phyloP scores from a whole-genome alignment of 2,797 vertebrate species.

The Pipistrellus pygmaeus region DNA sequence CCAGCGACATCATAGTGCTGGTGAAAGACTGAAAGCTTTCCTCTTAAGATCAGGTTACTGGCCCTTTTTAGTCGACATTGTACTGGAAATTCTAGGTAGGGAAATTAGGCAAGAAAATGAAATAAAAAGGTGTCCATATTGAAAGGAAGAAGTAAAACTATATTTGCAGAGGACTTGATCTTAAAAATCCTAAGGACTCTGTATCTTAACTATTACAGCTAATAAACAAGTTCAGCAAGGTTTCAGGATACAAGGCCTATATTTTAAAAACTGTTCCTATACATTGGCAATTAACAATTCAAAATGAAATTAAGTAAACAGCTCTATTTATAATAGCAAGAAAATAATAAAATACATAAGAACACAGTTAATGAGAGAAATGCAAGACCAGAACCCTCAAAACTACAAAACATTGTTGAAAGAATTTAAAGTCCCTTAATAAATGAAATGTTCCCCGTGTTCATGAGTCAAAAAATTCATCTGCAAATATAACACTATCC shows the following conservation, averaged over 20 bases:
- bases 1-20: not conserved
- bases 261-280: not conserved
- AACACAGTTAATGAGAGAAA: not conserved
- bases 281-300: not conserved
- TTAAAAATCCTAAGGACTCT: not conserved
- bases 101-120: not conserved
- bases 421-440: not conserved
- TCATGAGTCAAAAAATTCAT: not conserved
- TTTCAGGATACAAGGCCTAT: not conserved
- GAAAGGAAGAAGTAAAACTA: not conserved
- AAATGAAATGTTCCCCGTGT: not conserved
- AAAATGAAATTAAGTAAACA: not conserved
- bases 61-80: not conserved
- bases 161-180: not conserved
- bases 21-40: not conserved
- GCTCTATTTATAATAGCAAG: not conserved
- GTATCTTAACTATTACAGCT: not conserved
- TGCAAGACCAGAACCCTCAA: not conserved
- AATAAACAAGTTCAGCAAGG: not conserved
- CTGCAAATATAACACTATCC: not conserved
- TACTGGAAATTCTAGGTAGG: not conserved
- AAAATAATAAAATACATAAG: constrained; percentile 8
- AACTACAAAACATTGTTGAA: not conserved
- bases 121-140: not conserved
- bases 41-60: not conserved